A percentile compares a stretch with the other conserved stretches of the same genome.
phyloP scores from a whole-genome alignment of 2,888 invertebrate species.

The Stenichneumon culpator region DNA sequence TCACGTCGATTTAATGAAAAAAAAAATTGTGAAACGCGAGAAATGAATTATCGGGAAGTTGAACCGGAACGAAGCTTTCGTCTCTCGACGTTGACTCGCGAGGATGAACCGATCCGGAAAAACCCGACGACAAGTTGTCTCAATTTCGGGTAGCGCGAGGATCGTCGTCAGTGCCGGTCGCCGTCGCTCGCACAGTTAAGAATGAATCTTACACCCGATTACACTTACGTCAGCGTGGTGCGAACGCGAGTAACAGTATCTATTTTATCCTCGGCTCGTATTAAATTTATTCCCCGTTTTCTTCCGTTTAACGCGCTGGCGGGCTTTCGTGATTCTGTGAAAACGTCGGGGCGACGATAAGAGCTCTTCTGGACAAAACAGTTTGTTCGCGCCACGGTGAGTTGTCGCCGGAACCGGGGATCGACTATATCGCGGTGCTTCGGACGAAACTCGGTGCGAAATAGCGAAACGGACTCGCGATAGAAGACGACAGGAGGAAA shows the following conservation, averaged over 20 bases:
- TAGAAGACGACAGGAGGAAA: background rate
- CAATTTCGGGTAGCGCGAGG: slow-evolving; percentile 35
- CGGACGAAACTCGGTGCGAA: background rate
- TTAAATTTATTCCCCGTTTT: background rate
- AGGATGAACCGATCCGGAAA: slow-evolving; percentile 17
- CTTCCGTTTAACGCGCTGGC: slow-evolving; percentile 8
- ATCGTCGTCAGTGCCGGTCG: background rate
- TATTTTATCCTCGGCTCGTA: slow-evolving; percentile 40
- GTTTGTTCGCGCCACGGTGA: slow-evolving; percentile 15
- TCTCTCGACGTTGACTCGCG: background rate
- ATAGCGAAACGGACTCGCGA: background rate
- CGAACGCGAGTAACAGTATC: slow-evolving; percentile 49
- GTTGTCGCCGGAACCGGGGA: background rate
- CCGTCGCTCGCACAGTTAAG: slow-evolving; percentile 17
- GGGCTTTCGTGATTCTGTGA: slow-evolving; percentile 10
- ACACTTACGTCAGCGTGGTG: slow-evolving; percentile 58
- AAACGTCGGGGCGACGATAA: slow-evolving; percentile 46
- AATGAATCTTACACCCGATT: slow-evolving; percentile 45
- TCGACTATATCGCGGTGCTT: background rate
- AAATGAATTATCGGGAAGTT: too few relatives aligned
- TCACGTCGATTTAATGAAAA: too few relatives aligned
- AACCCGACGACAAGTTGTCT: slow-evolving; percentile 57
- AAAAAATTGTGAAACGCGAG: too few relatives aligned
- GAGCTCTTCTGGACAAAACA: slow-evolving; percentile 28
- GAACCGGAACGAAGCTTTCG: background rate